Evolutionary conservation across 2,113 vertebrate genomes (phyloP).

Genomic region (Pheucticus melanocephalus): DNA sequence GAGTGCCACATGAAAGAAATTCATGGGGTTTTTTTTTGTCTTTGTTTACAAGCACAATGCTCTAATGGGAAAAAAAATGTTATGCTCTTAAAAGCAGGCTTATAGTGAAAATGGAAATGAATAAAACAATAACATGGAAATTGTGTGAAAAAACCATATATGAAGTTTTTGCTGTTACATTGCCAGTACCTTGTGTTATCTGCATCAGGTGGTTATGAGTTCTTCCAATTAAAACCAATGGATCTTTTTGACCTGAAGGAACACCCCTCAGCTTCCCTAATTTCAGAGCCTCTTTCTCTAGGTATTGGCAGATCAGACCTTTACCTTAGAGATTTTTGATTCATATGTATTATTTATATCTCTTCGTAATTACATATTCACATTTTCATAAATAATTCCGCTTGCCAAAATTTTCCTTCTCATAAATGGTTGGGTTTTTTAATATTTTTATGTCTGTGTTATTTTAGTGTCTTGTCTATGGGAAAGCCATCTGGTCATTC

Average conservation of each 20-base stretch:
- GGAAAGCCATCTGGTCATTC: background rate
- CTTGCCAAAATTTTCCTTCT: background rate
- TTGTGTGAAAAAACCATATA: background rate
- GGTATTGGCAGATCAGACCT: background rate
- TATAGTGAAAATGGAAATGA: background rate
- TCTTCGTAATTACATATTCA: background rate
- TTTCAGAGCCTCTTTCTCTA: background rate
- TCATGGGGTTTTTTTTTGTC: background rate
- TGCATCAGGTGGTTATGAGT: background rate
- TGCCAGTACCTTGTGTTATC: background rate
- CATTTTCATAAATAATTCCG: background rate
- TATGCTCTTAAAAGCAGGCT: background rate
- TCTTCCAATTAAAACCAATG: background rate
- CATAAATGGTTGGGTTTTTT: background rate
- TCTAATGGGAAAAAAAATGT: background rate
- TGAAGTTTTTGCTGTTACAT: background rate
- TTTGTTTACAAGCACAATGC: background rate
- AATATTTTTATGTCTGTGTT: background rate
- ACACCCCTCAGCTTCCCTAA: background rate
- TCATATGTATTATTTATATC: background rate
- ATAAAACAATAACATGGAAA: background rate
- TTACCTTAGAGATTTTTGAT: background rate
- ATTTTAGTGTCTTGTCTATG: background rate
- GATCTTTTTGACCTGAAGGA: background rate
- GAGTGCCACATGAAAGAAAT: background rate